Percentiles rank a stretch among this genome's conserved stretches.
phyloP scores from a whole-genome alignment of 2,113 vertebrate species.

The Lathamus discolor region DNA sequence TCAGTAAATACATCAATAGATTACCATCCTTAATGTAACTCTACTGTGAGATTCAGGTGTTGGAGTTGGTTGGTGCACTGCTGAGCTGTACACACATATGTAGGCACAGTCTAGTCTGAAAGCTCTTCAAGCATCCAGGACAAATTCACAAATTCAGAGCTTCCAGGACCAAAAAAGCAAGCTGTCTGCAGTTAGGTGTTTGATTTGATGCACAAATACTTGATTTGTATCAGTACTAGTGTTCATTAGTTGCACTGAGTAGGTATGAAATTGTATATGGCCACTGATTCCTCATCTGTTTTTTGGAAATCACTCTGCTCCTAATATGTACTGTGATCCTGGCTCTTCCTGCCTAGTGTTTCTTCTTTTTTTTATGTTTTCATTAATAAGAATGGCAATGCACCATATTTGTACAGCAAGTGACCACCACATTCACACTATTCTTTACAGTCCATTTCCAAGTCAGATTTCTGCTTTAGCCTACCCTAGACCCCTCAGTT shows the following conservation, averaged over 20 bases:
- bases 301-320: background rate
- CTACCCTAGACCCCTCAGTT: background rate
- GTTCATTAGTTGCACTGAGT: background rate
- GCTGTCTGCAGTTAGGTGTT: background rate
- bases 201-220: background rate
- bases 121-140: background rate
- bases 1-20: background rate
- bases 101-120: background rate
- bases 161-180: background rate
- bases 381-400: background rate
- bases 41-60: background rate
- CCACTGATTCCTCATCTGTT: background rate
- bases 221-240: background rate
- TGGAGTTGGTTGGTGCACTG: background rate
- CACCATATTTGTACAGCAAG: background rate
- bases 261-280: background rate
- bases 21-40: accelerated
- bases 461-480: background rate
- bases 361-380: background rate
- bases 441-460: background rate
- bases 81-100: background rate
- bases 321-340: background rate
- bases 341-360: background rate
- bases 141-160: background rate
- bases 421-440: background rate